These are phyloP conservation scores for Orthonychiurus folsomi DNA, from an alignment of 2,888 invertebrate genomes.

Conservation along the genomic window DNA sequence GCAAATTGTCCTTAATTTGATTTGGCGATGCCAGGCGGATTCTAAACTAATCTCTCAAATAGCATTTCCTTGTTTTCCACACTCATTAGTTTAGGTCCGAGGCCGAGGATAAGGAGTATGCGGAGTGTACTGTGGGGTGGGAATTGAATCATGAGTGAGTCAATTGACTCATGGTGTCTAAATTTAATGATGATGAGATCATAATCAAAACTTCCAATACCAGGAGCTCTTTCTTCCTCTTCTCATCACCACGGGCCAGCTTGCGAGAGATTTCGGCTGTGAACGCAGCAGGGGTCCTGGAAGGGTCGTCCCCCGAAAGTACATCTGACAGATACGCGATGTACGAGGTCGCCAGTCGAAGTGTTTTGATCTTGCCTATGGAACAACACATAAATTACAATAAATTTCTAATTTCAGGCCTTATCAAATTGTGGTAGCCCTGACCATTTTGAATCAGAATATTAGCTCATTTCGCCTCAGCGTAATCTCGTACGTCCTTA, in stretches of 20 bases:
- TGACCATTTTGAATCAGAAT: too few relatives aligned
- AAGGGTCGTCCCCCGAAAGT: slow-evolving; percentile 70
- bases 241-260: slow-evolving; percentile 37
- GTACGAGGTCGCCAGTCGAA: slow-evolving; percentile 83
- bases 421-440: too few relatives aligned
- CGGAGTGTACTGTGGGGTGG: neutral
- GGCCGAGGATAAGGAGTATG: neutral
- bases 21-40: neutral
- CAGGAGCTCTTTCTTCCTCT: slow-evolving; percentile 36
- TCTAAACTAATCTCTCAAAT: slow-evolving; percentile 17
- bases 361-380: slow-evolving; percentile 71
- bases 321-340: slow-evolving; percentile 86
- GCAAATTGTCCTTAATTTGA: slow-evolving; percentile 1
- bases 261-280: slow-evolving; percentile 57
- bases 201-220: slow-evolving; percentile 24
- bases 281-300: slow-evolving; percentile 63
- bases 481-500: too few relatives aligned
- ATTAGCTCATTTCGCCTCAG: too few relatives aligned
- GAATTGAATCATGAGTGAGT: slow-evolving; percentile 2
- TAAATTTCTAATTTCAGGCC: neutral
- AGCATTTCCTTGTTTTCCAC: slow-evolving; percentile 21
- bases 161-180: neutral
- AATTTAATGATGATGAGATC: neutral
- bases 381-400: neutral
- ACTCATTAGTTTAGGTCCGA: neutral